Percentiles rank a stretch among this genome's conserved stretches.
These are phyloP conservation scores for Crotalus viridis DNA, from an alignment of 2,113 vertebrate species.

Conservation along the genomic window DNA sequence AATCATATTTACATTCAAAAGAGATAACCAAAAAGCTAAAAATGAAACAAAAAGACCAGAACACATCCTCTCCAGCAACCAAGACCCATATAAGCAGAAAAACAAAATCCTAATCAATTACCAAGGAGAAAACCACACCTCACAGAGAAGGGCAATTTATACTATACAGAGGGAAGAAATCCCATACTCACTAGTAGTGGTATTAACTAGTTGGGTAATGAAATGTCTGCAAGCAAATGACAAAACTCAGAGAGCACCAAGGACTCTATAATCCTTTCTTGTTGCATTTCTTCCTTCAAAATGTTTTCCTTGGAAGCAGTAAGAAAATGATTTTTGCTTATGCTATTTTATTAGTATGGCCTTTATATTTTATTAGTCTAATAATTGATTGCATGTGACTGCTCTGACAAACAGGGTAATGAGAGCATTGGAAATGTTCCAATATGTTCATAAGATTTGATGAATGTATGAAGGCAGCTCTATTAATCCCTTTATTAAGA, in stretches of 20 bases:
- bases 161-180: background rate
- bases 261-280: background rate
- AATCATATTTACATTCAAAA: background rate
- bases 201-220: background rate
- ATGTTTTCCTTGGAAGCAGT: background rate
- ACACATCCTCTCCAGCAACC: background rate
- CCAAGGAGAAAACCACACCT: background rate
- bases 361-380: background rate
- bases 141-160: background rate
- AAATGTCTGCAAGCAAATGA: background rate
- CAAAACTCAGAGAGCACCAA: background rate
- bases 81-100: background rate
- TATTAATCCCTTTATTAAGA: background rate
- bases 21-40: background rate
- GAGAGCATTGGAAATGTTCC: background rate
- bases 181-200: background rate
- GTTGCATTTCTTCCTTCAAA: background rate
- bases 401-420: background rate
- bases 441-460: background rate
- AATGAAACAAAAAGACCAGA: background rate
- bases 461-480: background rate
- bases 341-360: background rate
- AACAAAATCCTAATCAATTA: background rate
- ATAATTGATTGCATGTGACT: background rate
- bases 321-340: background rate